Evolutionary conservation across 1,140 invertebrate genomes (phyloP).

Genomic region (Diploscapter pachys): DNA sequence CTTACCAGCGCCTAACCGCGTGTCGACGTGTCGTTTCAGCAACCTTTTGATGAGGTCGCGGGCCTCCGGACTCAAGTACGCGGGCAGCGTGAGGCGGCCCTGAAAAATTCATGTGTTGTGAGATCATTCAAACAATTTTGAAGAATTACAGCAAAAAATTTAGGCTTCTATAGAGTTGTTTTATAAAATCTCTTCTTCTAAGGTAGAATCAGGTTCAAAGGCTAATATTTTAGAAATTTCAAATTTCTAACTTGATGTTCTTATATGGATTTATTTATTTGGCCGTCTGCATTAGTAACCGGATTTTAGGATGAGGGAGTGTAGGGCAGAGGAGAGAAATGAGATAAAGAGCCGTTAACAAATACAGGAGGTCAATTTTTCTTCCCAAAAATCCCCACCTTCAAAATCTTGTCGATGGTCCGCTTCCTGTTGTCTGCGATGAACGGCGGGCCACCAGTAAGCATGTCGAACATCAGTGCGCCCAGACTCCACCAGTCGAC

Average conservation of each 20-base stretch:
- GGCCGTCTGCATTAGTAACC: no score
- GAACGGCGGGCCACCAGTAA: constrained; percentile 93
- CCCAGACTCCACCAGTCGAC: constrained; percentile 99
- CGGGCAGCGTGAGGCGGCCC: constrained; percentile 85
- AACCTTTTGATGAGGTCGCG: constrained; percentile 79
- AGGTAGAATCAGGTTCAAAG: no score
- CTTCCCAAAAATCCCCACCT: constrained; percentile 55
- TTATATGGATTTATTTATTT: no score
- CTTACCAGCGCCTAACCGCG: constrained; percentile 74
- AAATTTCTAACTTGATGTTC: no score
- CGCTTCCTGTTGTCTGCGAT: constrained; percentile 92
- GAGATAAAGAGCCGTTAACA: neutral
- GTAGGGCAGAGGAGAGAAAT: no score
- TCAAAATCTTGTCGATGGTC: constrained; percentile 97
- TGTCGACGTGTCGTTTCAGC: constrained; percentile 69
- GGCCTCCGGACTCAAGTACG: constrained; percentile 89
- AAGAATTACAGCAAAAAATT: neutral
- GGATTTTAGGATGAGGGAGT: neutral
- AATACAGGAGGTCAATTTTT: neutral
- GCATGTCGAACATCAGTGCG: constrained; percentile 96
- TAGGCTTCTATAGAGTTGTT: neutral
- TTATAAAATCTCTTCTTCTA: no score
- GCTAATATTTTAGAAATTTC: no score
- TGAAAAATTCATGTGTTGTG: neutral
- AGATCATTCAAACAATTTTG: neutral